phyloP scores from a whole-genome alignment of 2,797 vertebrate genomes.

The Cyclopterus lumpus region DNA sequence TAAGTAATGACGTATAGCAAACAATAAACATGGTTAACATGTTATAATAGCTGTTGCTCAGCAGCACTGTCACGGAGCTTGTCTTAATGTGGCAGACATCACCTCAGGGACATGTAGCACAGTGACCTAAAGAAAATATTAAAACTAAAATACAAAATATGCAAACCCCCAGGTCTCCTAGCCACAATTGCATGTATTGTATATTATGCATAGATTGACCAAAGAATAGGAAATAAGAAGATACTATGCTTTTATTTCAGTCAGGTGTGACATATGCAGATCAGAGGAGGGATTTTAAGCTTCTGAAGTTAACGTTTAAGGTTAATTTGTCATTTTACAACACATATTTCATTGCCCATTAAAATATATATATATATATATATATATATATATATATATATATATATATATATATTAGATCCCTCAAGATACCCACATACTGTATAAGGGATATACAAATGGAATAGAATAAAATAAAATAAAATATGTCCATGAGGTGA shows the following conservation, averaged over 20 bases:
- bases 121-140: slow-evolving; percentile 33
- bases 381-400: no score
- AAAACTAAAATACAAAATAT: slow-evolving; percentile 30
- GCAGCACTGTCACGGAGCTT: slow-evolving; percentile 22
- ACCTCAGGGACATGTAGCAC: slow-evolving; percentile 42
- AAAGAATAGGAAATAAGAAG: not conserved
- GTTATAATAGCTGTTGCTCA: slow-evolving; percentile 19
- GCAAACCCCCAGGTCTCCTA: slow-evolving; percentile 5
- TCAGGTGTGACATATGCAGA: slow-evolving; percentile 14
- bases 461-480: not conserved
- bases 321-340: not conserved
- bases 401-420: no score
- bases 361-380: not conserved
- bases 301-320: not conserved
- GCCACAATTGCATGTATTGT: not conserved
- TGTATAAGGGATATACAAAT: not conserved
- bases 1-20: not conserved
- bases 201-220: not conserved
- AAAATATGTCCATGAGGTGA: not conserved
- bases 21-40: not conserved
- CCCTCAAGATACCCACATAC: not conserved
- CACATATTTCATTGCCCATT: not conserved
- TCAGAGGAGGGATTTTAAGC: slow-evolving; percentile 4
- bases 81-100: slow-evolving; percentile 28
- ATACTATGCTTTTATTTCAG: not conserved